phyloP scores from a whole-genome alignment of 2,797 vertebrate species.

The Coreius guichenoti region DNA sequence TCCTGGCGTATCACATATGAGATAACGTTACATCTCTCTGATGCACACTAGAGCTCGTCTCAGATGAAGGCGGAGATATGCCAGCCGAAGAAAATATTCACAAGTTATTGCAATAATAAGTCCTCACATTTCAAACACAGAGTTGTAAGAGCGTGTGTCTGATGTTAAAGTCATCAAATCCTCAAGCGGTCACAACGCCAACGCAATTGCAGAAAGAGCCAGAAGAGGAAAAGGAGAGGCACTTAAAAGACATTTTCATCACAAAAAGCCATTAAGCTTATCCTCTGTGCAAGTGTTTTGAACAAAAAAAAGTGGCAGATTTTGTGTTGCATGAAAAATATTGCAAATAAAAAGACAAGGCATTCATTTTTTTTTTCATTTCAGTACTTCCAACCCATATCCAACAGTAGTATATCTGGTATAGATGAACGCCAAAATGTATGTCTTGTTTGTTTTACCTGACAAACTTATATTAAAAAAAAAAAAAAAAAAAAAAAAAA shows the following conservation, averaged over 20 bases:
- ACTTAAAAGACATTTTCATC: constrained; percentile 51
- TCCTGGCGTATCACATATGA: background rate
- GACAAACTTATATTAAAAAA: no score
- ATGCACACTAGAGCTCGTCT: background rate
- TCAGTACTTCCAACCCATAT: background rate
- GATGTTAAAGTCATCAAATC: constrained; percentile 41
- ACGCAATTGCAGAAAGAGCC: background rate
- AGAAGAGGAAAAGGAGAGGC: background rate
- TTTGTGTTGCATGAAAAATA: background rate
- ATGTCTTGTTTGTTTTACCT: background rate
- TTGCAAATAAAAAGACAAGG: background rate
- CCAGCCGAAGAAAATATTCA: background rate
- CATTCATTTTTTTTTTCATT: background rate
- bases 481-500: no score
- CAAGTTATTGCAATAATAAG: constrained; percentile 26
- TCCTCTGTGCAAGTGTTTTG: background rate
- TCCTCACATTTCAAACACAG: background rate
- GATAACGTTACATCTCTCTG: background rate
- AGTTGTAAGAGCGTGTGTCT: background rate
- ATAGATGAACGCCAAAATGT: background rate
- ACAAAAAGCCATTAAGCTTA: constrained; percentile 38
- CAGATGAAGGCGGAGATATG: background rate
- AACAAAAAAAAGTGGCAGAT: background rate
- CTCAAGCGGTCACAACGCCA: constrained; percentile 35
- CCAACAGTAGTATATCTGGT: background rate